A percentile compares a stretch with the other conserved stretches of the same genome.
These are phyloP conservation scores for Amitus sp. DNA, from an alignment of 2,888 invertebrate species.

Conservation along the genomic window DNA sequence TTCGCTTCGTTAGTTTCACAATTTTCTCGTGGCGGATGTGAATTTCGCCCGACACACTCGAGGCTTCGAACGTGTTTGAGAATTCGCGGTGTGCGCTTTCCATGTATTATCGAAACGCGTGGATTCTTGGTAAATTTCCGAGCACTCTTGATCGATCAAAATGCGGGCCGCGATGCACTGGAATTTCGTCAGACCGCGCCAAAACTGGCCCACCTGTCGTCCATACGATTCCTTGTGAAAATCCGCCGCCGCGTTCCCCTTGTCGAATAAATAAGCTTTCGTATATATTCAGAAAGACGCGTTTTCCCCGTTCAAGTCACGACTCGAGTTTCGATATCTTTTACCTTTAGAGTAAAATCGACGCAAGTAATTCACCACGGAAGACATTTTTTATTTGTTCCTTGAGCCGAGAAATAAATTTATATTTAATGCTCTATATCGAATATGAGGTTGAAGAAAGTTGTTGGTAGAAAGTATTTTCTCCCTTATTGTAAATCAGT, in stretches of 20 bases:
- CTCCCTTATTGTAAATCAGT: too few relatives aligned
- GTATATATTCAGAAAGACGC: too few relatives aligned
- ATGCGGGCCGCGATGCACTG: constrained; percentile 46
- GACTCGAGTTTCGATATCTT: too few relatives aligned
- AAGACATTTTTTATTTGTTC: too few relatives aligned
- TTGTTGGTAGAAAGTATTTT: too few relatives aligned
- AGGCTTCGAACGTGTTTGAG: not conserved
- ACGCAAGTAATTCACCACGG: too few relatives aligned
- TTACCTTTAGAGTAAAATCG: too few relatives aligned
- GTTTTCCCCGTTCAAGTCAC: too few relatives aligned
- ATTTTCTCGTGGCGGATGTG: not conserved
- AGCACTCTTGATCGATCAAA: constrained; percentile 40
- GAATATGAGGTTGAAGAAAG: too few relatives aligned
- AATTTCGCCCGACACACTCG: not conserved
- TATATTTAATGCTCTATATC: too few relatives aligned
- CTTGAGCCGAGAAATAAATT: too few relatives aligned
- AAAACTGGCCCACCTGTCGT: constrained; percentile 33
- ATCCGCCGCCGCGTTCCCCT: constrained; percentile 55
- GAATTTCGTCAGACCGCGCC: constrained; percentile 47
- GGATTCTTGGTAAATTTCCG: constrained; percentile 33
- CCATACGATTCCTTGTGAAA: constrained; percentile 48
- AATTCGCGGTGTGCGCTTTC: not conserved
- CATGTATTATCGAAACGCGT: constrained; percentile 23
- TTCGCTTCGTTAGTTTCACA: not conserved
- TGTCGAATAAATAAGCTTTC: too few relatives aligned